These are phyloP conservation scores for Elymnias hypermnestra DNA, from an alignment of 1,140 invertebrate genomes.

Conservation along the genomic window DNA sequence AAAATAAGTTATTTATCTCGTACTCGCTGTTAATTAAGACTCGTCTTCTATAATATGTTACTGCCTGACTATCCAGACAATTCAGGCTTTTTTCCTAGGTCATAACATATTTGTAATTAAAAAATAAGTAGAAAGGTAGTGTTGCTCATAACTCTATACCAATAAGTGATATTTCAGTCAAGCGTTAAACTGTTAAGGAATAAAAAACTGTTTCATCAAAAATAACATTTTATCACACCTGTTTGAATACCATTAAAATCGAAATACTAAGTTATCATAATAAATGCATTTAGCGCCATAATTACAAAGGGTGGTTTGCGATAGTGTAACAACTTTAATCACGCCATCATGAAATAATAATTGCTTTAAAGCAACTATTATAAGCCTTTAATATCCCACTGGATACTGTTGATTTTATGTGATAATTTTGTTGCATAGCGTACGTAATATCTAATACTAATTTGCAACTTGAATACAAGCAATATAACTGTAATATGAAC, in stretches of 20 bases:
- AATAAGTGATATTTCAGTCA: no score
- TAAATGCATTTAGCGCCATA: conserved; percentile 8
- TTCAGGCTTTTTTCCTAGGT: no score
- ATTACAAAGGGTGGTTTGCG: conserved; percentile 12
- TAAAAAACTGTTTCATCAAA: no score
- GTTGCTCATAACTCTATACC: no score
- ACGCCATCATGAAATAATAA: conserved; percentile 23
- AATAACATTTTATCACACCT: no score
- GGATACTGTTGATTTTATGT: conserved; percentile 13
- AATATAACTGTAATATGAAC: neutral
- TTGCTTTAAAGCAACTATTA: conserved; percentile 25
- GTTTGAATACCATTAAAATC: neutral
- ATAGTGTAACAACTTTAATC: conserved; percentile 22
- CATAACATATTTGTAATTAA: no score
- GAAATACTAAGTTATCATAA: neutral
- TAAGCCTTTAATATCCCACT: conserved; percentile 21
- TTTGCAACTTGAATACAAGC: conserved; percentile 11
- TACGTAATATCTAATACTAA: conserved; percentile 20
- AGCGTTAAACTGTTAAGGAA: no score
- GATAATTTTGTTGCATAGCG: conserved; percentile 21
- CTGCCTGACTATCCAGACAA: no score
- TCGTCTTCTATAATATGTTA: no score
- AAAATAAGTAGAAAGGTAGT: no score
- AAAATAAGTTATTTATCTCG: no score
- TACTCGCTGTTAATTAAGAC: no score